Percentiles rank a stretch among this genome's conserved stretches.
Evolutionary conservation across 2,888 invertebrate genomes (phyloP).

Genomic region (Troides aeacus): DNA sequence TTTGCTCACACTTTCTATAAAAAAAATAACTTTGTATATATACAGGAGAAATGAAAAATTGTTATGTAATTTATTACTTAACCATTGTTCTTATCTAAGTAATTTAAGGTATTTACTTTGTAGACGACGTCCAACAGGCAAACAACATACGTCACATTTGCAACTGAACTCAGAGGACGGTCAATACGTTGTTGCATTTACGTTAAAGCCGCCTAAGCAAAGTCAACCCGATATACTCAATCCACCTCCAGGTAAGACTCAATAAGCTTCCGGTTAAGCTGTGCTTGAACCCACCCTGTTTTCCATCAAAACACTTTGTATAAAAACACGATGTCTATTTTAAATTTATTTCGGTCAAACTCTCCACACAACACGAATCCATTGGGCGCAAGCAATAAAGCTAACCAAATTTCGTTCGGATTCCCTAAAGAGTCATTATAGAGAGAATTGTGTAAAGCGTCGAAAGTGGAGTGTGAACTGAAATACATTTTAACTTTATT

Average conservation of each 20-base stretch:
- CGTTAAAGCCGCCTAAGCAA: slow-evolving; percentile 84
- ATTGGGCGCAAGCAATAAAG: slow-evolving; percentile 28
- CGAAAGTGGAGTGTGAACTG: slow-evolving; percentile 26
- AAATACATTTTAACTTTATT: slow-evolving; percentile 28
- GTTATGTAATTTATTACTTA: too few species aligned
- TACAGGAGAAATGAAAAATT: too few species aligned
- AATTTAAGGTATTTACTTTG: slow-evolving; percentile 3
- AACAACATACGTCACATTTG: slow-evolving; percentile 64
- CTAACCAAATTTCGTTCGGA: slow-evolving; percentile 28
- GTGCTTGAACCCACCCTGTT: neutral
- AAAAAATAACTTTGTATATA: too few species aligned
- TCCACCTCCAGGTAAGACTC: slow-evolving; percentile 83
- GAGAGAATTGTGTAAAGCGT: slow-evolving; percentile 26
- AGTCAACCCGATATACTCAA: slow-evolving; percentile 89
- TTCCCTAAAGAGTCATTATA: slow-evolving; percentile 26
- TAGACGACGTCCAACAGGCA: slow-evolving; percentile 26
- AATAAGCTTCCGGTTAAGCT: neutral
- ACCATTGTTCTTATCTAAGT: too few species aligned
- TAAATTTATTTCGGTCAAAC: slow-evolving; percentile 23
- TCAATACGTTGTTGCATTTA: slow-evolving; percentile 91
- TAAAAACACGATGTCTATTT: slow-evolving; percentile 13
- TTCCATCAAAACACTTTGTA: neutral
- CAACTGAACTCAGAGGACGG: slow-evolving; percentile 88
- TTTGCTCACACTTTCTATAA: too few species aligned
- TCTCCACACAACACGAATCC: slow-evolving; percentile 26